Conservation (phyloP, 2,797 vertebrate genomes). For the Tenualosa ilisha region DNA sequence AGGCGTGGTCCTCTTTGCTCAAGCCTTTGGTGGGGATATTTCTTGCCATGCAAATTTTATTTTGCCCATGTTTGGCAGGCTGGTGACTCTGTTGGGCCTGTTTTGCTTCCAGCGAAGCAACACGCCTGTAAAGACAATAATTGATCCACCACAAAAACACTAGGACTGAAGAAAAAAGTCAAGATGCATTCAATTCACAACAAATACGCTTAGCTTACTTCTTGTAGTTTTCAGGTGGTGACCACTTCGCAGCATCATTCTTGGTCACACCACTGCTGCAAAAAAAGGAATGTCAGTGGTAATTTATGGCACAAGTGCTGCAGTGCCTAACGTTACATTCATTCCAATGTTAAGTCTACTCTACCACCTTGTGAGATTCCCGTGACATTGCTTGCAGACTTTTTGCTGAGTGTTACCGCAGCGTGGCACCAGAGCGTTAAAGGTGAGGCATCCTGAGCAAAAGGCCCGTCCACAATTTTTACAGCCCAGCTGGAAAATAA, state of each 20-base stretch:
- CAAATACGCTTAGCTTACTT: slow-evolving; percentile 76
- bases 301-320: neutral
- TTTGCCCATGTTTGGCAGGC: slow-evolving; percentile 55
- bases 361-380: slow-evolving; percentile 82
- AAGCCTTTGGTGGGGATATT: slow-evolving; percentile 66
- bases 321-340: neutral
- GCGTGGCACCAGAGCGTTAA: slow-evolving; percentile 82
- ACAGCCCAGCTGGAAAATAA: slow-evolving; percentile 82
- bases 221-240: slow-evolving; percentile 98
- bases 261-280: slow-evolving; percentile 73
- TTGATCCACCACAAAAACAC: slow-evolving; percentile 29
- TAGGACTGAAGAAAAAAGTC: neutral
- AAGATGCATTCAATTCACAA: neutral
- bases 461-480: slow-evolving; percentile 88
- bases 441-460: slow-evolving; percentile 87
- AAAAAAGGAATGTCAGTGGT: slow-evolving; percentile 40
- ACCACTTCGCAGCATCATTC: slow-evolving; percentile 84
- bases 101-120: slow-evolving; percentile 88
- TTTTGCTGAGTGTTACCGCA: slow-evolving; percentile 86
- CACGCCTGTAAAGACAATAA: slow-evolving; percentile 73
- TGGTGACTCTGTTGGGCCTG: slow-evolving; percentile 65
- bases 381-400: slow-evolving; percentile 91
- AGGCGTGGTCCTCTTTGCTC: slow-evolving; percentile 84
- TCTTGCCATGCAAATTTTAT: slow-evolving; percentile 48
- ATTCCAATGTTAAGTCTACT: neutral